Conservation (phyloP, 2,888 invertebrate species). For the Tanaodytes sp. region DNA sequence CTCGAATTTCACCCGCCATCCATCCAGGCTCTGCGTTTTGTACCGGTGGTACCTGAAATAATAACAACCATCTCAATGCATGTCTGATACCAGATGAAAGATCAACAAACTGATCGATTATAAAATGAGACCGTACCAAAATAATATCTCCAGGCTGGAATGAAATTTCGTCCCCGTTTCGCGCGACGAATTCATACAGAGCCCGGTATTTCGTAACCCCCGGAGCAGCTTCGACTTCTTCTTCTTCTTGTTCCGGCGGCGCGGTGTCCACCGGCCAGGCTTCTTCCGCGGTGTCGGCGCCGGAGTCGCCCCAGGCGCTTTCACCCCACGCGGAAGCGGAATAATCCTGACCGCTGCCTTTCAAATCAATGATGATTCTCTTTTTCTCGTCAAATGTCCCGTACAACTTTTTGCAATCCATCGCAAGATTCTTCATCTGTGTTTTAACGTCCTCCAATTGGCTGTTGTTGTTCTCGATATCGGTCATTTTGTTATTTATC, state of each 20-base stretch:
- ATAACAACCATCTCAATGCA: no score
- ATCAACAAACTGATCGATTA: no score
- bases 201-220: conserved; percentile 86
- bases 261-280: conserved; percentile 75
- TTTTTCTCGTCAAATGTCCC: conserved; percentile 81
- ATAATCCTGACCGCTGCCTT: conserved; percentile 74
- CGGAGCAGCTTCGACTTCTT: conserved; percentile 64
- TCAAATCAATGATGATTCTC: conserved; percentile 74
- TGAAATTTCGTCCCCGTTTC: conserved; percentile 93
- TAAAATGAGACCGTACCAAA: conserved; percentile 73
- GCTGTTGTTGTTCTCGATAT: conserved; percentile 86
- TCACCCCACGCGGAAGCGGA: conserved; percentile 78
- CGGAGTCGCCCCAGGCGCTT: conserved; percentile 75
- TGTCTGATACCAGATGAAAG: no score
- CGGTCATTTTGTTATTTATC: conserved; percentile 84
- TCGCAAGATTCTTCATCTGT: conserved; percentile 79
- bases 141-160: conserved; percentile 96
- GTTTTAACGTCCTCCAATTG: conserved; percentile 83
- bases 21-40: conserved; percentile 97
- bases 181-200: conserved; percentile 93
- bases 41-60: conserved; percentile 78
- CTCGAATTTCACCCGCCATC: conserved; percentile 92
- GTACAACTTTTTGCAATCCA: conserved; percentile 81
- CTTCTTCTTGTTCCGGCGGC: conserved; percentile 57
- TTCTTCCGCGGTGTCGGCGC: conserved; percentile 64